phyloP scores from a whole-genome alignment of 2,888 invertebrate genomes.

The Drosophila merina region DNA sequence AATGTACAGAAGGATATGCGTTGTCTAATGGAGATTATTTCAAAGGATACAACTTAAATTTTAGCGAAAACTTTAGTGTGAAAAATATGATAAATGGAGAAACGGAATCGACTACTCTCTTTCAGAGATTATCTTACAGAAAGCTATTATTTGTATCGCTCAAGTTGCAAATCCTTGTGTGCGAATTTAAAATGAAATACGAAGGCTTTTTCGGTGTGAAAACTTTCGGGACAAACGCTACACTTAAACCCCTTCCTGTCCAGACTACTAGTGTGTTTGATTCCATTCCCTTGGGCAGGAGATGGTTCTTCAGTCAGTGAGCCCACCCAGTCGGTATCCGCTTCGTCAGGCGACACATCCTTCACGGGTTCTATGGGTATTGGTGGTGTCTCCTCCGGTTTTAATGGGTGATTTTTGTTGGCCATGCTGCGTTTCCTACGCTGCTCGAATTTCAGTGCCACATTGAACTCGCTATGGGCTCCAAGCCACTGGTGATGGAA shows the following conservation, averaged over 20 bases:
- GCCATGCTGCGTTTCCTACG: conserved; percentile 39
- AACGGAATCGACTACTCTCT: no score
- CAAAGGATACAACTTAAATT: background rate
- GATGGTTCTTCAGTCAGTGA: conserved; percentile 1
- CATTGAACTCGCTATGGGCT: conserved; percentile 69
- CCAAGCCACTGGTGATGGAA: conserved; percentile 70
- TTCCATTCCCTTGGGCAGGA: background rate
- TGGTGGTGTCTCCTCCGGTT: background rate
- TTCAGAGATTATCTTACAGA: no score
- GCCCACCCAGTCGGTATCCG: background rate
- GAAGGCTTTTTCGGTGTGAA: conserved; percentile 51
- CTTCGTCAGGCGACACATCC: background rate
- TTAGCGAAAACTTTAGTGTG: no score
- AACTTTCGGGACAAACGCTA: conserved; percentile 39
- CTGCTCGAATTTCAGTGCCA: conserved; percentile 66
- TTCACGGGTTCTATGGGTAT: background rate
- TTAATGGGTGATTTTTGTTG: background rate
- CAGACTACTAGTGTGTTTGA: background rate
- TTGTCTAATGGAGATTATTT: conserved; percentile 3
- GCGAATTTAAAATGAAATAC: conserved; percentile 45
- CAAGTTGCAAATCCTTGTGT: conserved; percentile 9
- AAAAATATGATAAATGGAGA: no score
- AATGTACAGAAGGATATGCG: conserved; percentile 13
- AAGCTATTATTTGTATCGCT: no score
- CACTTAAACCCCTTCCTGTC: conserved; percentile 31